Percentiles rank a stretch among this genome's conserved stretches.
Conservation (phyloP, 2,113 vertebrate genomes). For the Camelus dromedarius region DNA sequence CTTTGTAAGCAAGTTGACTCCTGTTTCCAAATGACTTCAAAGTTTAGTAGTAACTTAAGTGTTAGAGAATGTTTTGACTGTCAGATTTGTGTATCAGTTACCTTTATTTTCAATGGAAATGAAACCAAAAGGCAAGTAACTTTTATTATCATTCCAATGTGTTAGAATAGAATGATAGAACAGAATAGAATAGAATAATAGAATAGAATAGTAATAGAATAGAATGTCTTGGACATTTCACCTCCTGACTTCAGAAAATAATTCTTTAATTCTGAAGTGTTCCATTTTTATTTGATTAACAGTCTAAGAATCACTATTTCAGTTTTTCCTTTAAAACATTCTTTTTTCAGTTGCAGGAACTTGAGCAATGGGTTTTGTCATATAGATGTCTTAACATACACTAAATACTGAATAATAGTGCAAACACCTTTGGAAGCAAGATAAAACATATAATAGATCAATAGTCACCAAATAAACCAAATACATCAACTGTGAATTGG, state of each 20-base stretch:
- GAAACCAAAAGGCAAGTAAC: conserved; percentile 17
- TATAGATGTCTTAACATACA: neutral
- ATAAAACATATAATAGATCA: neutral
- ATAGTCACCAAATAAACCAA: neutral
- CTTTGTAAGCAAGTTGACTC: neutral
- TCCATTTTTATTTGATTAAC: neutral
- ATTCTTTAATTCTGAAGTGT: conserved; percentile 51
- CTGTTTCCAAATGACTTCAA: conserved; percentile 29
- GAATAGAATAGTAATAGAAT: neutral
- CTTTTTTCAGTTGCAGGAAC: neutral
- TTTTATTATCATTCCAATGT: neutral
- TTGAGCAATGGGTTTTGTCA: conserved; percentile 9
- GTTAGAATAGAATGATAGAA: conserved; percentile 37
- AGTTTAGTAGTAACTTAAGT: neutral
- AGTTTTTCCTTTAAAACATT: conserved; percentile 25
- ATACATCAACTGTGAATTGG: neutral
- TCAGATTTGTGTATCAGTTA: neutral
- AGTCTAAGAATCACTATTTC: conserved; percentile 3
- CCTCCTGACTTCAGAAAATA: neutral
- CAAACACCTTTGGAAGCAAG: conserved; percentile 37
- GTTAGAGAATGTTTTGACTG: neutral
- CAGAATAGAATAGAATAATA: neutral
- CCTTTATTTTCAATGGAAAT: conserved; percentile 33
- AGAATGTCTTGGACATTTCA: neutral
- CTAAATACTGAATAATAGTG: conserved; percentile 1